Conservation (phyloP, 30 jellyfish, hydroid and myxozoan genomes). For the Cassiopea andromeda region DNA sequence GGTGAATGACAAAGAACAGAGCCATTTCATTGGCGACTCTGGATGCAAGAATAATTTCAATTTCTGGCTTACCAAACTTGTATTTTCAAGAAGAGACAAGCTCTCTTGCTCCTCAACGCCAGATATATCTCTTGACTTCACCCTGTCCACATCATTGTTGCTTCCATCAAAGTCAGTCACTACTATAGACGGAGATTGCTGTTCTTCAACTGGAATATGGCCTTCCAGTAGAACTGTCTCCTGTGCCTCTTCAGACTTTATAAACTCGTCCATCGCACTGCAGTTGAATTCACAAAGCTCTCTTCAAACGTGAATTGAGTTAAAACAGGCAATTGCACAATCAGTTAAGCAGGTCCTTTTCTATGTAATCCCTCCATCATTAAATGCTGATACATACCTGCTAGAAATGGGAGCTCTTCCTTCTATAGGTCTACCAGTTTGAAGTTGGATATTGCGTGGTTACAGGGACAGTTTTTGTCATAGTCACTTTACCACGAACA, state of each 20-base stretch:
- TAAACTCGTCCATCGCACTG: not conserved
- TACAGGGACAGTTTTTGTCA: no score
- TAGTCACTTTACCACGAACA: no score
- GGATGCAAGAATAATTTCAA: not conserved
- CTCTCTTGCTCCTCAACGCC: not conserved
- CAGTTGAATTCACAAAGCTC: not conserved
- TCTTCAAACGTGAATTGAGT: not conserved
- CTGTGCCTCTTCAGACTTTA: not conserved
- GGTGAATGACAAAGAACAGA: no score
- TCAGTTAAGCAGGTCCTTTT: not conserved
- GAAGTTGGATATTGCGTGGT: no score
- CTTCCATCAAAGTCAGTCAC: not conserved
- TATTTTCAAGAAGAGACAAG: not conserved
- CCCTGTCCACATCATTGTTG: not conserved
- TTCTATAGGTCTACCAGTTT: no score
- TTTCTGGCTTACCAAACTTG: not conserved
- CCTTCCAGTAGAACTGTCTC: slow-evolving; percentile 22
- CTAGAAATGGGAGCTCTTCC: no score
- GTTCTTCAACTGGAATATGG: not conserved
- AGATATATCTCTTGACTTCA: not conserved
- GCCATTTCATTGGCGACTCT: no score
- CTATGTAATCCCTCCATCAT: no score
- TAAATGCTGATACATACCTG: no score
- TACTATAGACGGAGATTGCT: not conserved
- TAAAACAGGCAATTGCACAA: not conserved